Conservation (phyloP, 2,797 vertebrate genomes). For the Sebastes iracundus region DNA sequence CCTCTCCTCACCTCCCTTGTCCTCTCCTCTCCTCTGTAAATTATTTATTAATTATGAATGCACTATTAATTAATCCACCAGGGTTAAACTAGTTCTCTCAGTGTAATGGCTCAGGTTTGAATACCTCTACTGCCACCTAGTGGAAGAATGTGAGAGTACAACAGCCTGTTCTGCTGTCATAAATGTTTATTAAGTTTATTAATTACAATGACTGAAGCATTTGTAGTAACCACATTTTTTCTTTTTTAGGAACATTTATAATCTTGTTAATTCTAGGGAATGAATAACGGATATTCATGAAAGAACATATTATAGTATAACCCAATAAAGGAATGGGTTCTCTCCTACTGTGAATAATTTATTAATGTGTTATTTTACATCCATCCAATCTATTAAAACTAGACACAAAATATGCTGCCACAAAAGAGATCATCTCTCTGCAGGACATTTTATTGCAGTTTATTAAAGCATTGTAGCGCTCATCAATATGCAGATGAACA, state of each 20-base stretch:
- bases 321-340: neutral
- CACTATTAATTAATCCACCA: neutral
- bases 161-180: neutral
- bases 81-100: neutral
- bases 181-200: neutral
- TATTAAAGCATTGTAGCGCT: neutral
- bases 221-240: neutral
- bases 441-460: neutral
- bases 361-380: neutral
- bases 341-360: neutral
- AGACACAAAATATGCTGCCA: neutral
- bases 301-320: neutral
- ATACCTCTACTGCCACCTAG: constrained; percentile 31
- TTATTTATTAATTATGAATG: neutral
- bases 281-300: neutral
- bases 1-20: too few species aligned
- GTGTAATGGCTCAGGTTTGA: neutral
- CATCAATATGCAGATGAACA: neutral
- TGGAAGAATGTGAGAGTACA: neutral
- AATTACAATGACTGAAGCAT: neutral
- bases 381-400: neutral
- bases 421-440: neutral
- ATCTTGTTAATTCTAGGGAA: neutral
- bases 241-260: neutral
- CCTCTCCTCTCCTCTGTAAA: neutral